Percentiles rank a stretch among this genome's conserved stretches.
Conservation (phyloP, 2,797 vertebrate species). For the Sandelia bainsii region DNA sequence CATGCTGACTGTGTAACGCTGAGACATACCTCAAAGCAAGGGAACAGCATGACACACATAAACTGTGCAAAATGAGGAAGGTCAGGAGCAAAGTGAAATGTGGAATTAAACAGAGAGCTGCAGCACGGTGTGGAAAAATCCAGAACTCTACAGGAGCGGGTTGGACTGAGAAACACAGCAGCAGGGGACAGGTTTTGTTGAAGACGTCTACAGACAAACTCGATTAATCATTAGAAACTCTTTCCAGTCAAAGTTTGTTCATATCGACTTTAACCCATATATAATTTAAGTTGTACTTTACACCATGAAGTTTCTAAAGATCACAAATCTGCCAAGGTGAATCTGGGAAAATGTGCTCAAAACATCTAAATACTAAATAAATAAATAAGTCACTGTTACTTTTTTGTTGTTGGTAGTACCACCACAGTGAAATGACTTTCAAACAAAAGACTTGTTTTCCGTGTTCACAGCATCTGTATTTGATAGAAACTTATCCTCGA, state of each 20-base stretch:
- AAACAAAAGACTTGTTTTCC: background rate
- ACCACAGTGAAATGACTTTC: background rate
- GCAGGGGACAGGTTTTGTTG: no score
- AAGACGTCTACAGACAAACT: background rate
- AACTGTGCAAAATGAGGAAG: constrained; percentile 8
- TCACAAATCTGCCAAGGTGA: background rate
- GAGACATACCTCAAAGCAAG: constrained; percentile 21
- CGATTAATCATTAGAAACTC: background rate
- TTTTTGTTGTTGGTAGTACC: background rate
- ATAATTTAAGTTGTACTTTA: background rate
- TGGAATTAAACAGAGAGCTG: constrained; percentile 4
- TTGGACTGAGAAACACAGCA: background rate
- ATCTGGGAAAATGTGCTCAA: background rate
- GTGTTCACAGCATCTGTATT: constrained; percentile 6
- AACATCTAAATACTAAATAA: background rate
- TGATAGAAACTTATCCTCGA: background rate
- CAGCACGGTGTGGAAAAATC: background rate
- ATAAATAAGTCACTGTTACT: background rate
- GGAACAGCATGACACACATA: background rate
- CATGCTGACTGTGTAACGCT: constrained; percentile 7
- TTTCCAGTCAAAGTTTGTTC: background rate
- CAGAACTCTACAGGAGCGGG: background rate
- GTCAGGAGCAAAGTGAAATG: background rate
- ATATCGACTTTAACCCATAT: background rate
- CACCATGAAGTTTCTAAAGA: background rate